Evolutionary conservation across 2,113 vertebrate species (phyloP), one percentile per base, ranked within the genome.

Genomic region (Ciconia maguari): DNA sequence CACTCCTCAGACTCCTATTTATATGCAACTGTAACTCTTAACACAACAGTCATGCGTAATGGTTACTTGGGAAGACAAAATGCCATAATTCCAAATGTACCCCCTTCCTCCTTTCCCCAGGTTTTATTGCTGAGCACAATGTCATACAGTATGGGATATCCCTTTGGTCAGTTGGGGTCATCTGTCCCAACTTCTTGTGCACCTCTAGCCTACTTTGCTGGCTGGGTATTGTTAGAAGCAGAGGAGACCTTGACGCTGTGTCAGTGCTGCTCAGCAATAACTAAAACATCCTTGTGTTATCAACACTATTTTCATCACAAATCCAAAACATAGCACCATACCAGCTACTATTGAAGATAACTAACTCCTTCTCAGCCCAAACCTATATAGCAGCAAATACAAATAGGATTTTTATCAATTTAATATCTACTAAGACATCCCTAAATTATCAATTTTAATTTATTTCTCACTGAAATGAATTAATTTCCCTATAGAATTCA

Each of bases 21-120:
- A 8, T 38, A 38, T 38, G 38, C 38, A 9, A 38, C 38, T 8
- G 38, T 38, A 38, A 38, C 38, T 38, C 38, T 38, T 38, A 38
- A 38, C 38, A 38, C 38, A 38, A 38, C 38, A 38, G 38, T 38
- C 38, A 38, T 38, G 38, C 38, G 8, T 36, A 15, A 54, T 1
- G 1, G 29, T 34, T 32, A 55, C 24, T 16, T 30, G 16, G 58
- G 52, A 57, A 82, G 16, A 25, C 16, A 58, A 58, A 82, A 62
- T 7, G 0, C 6, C 13, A 15, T 81, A 3, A 42, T 10, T 42
- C 10, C 0, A 2, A 48, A 64, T 0, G 0, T 46, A 18, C 7
- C n/a, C 21, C 10, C 20, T 36, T 80, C 42, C n/a, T 70, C 3
- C 55, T 68, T 61, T 11, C 14, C 16, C 20, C n/a, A 58, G 42